Percentiles rank a stretch among this genome's conserved stretches.
phyloP scores from a whole-genome alignment of 2,888 invertebrate species.

The Eulithis testata region DNA sequence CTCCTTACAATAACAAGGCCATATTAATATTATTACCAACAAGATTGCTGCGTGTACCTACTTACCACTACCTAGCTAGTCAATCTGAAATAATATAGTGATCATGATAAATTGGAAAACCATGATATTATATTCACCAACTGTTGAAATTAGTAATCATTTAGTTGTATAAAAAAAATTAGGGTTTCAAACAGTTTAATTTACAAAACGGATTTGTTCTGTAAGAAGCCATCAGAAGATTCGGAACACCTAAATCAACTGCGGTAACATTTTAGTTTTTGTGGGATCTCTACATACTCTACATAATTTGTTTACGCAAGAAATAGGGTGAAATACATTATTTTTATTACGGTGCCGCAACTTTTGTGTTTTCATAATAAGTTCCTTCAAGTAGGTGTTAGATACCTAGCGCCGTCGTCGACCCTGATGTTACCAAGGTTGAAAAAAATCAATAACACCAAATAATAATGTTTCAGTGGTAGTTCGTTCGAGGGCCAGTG shows the following conservation, averaged over 20 bases:
- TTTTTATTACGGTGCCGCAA: neutral
- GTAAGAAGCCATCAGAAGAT: too few relatives aligned
- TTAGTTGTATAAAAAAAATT: too few relatives aligned
- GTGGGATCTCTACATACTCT: too few relatives aligned
- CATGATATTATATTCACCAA: neutral
- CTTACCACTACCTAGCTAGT: too few relatives aligned
- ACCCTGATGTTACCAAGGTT: constrained; percentile 23
- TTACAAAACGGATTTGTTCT: too few relatives aligned
- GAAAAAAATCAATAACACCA: constrained; percentile 34
- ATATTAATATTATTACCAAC: constrained; percentile 15
- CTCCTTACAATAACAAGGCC: constrained; percentile 20
- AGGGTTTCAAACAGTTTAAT: too few relatives aligned
- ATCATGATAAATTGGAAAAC: constrained; percentile 22
- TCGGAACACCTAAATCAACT: too few relatives aligned
- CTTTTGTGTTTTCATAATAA: constrained; percentile 7
- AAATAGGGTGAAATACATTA: too few relatives aligned
- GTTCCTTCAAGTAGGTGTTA: constrained; percentile 11
- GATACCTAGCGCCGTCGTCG: constrained; percentile 19
- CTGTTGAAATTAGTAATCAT: too few relatives aligned
- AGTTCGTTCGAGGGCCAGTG: constrained; percentile 99
- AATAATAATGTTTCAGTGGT: constrained; percentile 87
- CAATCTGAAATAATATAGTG: constrained; percentile 18
- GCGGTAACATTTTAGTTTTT: too few relatives aligned
- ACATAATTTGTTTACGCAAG: too few relatives aligned
- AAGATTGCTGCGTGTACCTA: constrained; percentile 3